Evolutionary conservation across 2,888 invertebrate species (phyloP).

Genomic region (Lutraria lutraria): DNA sequence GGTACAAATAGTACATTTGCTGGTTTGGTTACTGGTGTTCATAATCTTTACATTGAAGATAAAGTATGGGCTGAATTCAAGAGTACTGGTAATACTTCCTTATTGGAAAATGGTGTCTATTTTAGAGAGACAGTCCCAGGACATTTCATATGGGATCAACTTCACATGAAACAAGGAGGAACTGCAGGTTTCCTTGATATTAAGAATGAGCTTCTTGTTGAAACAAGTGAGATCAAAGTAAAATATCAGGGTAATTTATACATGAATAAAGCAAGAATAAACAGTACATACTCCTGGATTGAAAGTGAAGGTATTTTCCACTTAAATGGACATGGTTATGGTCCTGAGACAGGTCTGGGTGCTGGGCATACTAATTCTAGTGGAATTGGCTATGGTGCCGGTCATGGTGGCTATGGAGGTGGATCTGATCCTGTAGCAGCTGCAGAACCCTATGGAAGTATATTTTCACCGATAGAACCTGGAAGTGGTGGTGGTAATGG

Average conservation of each 20-base stretch:
- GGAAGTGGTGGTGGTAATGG: slow-evolving; percentile 82
- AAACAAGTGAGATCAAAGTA: slow-evolving; percentile 75
- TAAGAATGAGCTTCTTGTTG: slow-evolving; percentile 55
- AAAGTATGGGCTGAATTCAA: slow-evolving; percentile 70
- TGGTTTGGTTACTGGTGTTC: slow-evolving; percentile 75
- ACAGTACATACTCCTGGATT: slow-evolving; percentile 77
- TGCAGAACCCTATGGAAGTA: slow-evolving; percentile 76
- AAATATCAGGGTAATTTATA: slow-evolving; percentile 77
- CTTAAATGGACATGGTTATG: slow-evolving; percentile 76
- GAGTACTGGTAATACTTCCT: slow-evolving; percentile 78
- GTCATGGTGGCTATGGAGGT: slow-evolving; percentile 81
- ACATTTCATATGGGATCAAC: slow-evolving; percentile 74
- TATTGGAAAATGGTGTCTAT: slow-evolving; percentile 73
- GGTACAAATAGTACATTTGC: slow-evolving; percentile 78
- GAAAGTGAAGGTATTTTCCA: slow-evolving; percentile 80
- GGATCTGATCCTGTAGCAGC: slow-evolving; percentile 63
- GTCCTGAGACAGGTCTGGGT: slow-evolving; percentile 70
- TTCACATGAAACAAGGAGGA: slow-evolving; percentile 75
- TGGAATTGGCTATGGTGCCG: slow-evolving; percentile 76
- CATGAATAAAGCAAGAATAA: slow-evolving; percentile 79
- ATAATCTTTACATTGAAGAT: slow-evolving; percentile 75
- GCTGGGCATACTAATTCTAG: slow-evolving; percentile 70
- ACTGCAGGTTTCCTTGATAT: slow-evolving; percentile 72
- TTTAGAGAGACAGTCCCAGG: slow-evolving; percentile 71
- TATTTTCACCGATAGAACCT: slow-evolving; percentile 68